phyloP scores from a whole-genome alignment of 2,797 vertebrate species.

The Myotis pilosus region DNA sequence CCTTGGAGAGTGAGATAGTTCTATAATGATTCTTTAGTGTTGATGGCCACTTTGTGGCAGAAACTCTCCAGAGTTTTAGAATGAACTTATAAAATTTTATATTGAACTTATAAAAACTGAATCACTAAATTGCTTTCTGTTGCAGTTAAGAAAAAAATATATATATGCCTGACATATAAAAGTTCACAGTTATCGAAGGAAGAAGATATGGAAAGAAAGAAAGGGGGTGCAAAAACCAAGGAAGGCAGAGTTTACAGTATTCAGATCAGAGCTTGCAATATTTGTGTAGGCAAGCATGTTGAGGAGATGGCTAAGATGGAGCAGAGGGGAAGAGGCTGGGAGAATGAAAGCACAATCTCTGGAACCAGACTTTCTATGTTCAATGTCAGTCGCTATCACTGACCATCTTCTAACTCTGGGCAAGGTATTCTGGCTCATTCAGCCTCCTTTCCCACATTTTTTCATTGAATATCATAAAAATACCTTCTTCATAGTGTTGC shows the following conservation, averaged over 20 bases:
- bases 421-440: neutral
- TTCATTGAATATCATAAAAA: neutral
- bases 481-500: neutral
- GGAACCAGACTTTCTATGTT: neutral
- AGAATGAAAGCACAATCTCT: no score
- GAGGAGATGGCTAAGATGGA: neutral
- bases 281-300: neutral
- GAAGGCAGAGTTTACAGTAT: neutral
- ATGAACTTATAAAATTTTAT: neutral
- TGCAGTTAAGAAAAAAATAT: neutral
- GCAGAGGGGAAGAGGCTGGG: neutral
- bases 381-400: neutral
- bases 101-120: neutral
- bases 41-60: neutral
- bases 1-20: neutral
- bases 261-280: neutral
- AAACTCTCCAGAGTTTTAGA: neutral
- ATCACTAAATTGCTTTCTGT: neutral
- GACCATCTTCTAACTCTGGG: neutral
- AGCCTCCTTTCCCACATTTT: neutral
- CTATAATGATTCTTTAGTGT: neutral
- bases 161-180: neutral
- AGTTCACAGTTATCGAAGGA: neutral
- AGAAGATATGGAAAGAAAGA: neutral
- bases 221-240: neutral